phyloP scores from a whole-genome alignment of 2,113 vertebrate species.

The Sylvilagus bachmani region DNA sequence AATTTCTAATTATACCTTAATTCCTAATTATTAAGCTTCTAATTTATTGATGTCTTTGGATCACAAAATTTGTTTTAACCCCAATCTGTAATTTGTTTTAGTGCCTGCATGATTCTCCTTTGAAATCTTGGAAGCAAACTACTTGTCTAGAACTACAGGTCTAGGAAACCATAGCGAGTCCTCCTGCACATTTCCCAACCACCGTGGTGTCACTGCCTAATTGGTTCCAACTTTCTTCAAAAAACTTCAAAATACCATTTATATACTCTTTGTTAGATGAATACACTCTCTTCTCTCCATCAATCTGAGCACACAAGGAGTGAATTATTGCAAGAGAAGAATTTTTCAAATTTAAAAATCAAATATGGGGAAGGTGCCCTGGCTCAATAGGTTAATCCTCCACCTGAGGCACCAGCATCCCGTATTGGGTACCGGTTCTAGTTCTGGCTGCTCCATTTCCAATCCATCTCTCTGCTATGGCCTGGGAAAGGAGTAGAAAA shows the following conservation, averaged over 20 bases:
- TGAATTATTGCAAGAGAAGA: not conserved
- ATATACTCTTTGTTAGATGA: not conserved
- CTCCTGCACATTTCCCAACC: not conserved
- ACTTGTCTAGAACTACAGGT: not conserved
- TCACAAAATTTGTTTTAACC: conserved; percentile 20
- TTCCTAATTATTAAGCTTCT: not conserved
- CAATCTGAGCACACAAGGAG: not conserved
- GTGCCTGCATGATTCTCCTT: not conserved
- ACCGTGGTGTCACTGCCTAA: not conserved
- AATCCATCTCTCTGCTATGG: no score
- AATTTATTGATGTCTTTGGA: not conserved
- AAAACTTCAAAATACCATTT: not conserved
- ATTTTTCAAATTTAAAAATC: conserved; percentile 31
- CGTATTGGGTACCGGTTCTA: no score
- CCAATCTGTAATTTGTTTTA: not conserved
- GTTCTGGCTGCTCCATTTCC: no score
- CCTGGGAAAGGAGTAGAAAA: no score
- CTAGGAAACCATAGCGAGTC: not conserved
- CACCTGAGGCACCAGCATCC: no score
- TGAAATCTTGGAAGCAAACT: not conserved
- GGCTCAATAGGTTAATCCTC: no score
- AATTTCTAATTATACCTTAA: not conserved
- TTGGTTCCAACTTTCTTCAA: not conserved
- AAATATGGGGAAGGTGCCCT: not conserved
- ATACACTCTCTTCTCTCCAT: not conserved